Evolutionary conservation across 2,113 vertebrate genomes (phyloP), one percentile per base, ranked within the genome.

Genomic region (Candoia aspera): DNA sequence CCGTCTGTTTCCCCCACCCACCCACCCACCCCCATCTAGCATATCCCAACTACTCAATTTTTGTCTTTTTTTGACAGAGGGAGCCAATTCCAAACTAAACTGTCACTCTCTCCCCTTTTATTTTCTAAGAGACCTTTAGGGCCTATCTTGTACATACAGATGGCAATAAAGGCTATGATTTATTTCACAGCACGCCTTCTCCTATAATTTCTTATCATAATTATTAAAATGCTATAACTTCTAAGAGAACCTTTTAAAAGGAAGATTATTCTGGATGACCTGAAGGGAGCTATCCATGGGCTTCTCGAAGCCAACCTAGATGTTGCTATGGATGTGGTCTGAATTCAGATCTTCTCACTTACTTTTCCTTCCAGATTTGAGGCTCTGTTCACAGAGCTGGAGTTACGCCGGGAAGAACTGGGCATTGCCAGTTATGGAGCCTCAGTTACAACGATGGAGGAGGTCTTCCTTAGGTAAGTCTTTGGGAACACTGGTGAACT

Each of bases 391-490:
- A 97, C 98, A 0, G 99, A 99, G 95, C 97, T 99, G 97, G 99
- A 99, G 97, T 98, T 98, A 97, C 98, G 98, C 95, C 98, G 98
- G 87, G 98, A 99, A n/a, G 98, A 99, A 95, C 93, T 99, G 95
- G 99, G 99, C 90, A 99, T 99, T 0, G 98, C 99, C 94, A 99
- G 99, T 97, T 99, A 99, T 0, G 99, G 99, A 0, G 99, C 99
- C 8, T 99, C 99, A 0, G 98, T 99, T 83, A 99, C 99, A 92
- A 99, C 99, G 19, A 99, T 99, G 99, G 99, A 99, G 93, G 99
- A 99, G 68, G 99, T 99, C 89, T 99, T 99, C 93, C 98, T 99
- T 84, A 98, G 99, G 99, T 99, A 94, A 91, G 58, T 3, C 1
- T 10, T 29, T 15, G n/a, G 15, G 17, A 4, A 17, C 24, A 60